Conservation (phyloP, 2,888 invertebrate species). For the Drosophila setosimentum region DNA sequence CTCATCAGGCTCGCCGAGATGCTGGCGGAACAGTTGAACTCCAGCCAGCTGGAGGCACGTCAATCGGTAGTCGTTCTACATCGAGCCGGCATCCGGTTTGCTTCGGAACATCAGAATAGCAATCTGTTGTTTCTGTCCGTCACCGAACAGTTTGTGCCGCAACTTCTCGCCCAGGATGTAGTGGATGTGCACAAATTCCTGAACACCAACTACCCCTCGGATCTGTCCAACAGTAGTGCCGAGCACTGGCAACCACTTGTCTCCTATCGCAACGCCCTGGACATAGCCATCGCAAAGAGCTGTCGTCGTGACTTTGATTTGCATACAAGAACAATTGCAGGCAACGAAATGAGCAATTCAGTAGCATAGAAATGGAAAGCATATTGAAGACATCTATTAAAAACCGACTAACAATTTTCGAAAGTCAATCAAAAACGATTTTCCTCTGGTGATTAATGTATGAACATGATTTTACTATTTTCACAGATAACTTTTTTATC, state of each 20-base stretch:
- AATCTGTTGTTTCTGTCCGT: slow-evolving; percentile 46
- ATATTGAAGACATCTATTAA: neutral
- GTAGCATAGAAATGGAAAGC: neutral
- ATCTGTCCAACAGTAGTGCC: slow-evolving; percentile 4
- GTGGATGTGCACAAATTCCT: slow-evolving; percentile 18
- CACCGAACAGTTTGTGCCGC: slow-evolving; percentile 51
- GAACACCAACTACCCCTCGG: slow-evolving; percentile 11
- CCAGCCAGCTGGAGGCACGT: slow-evolving; percentile 36
- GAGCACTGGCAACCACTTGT: slow-evolving; percentile 38
- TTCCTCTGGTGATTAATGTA: neutral
- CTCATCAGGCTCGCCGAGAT: slow-evolving; percentile 40
- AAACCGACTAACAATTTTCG: neutral
- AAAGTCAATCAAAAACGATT: neutral
- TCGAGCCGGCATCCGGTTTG: slow-evolving; percentile 57
- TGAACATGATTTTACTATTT: neutral
- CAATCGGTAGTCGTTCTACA: slow-evolving; percentile 41
- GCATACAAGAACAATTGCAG: slow-evolving; percentile 6
- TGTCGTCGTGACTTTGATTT: slow-evolving; percentile 29
- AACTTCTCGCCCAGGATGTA: slow-evolving; percentile 58
- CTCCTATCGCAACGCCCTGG: slow-evolving; percentile 39
- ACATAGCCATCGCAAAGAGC: slow-evolving; percentile 14
- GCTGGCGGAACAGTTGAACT: slow-evolving; percentile 35
- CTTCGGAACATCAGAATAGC: neutral
- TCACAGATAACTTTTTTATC: neutral
- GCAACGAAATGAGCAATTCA: neutral